phyloP scores from a whole-genome alignment of 2,888 invertebrate genomes.

The Hypomecis punctinalis region DNA sequence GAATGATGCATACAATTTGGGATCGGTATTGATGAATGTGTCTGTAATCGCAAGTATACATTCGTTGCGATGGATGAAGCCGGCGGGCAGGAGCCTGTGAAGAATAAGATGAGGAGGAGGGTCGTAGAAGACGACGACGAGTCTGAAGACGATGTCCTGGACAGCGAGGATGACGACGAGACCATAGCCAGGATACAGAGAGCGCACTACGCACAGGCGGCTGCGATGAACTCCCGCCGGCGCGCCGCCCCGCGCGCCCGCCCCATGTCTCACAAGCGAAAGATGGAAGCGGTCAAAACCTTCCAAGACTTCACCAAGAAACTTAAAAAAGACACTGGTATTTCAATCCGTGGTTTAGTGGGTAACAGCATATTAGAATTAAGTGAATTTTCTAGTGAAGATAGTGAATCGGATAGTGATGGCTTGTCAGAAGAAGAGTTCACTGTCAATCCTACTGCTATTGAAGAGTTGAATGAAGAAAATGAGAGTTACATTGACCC shows the following conservation, averaged over 20 bases:
- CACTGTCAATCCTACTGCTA: constrained; percentile 78
- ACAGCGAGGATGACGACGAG: constrained; percentile 80
- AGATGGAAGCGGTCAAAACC: constrained; percentile 81
- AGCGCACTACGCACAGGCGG: constrained; percentile 77
- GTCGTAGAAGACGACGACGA: constrained; percentile 67
- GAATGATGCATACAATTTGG: constrained; percentile 38
- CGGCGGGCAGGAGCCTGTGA: constrained; percentile 64
- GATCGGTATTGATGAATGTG: constrained; percentile 42
- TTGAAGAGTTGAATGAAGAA: constrained; percentile 75
- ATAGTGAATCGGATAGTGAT: constrained; percentile 77
- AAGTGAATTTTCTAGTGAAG: constrained; percentile 80
- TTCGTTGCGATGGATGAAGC: constrained; percentile 67
- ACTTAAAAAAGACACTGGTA: constrained; percentile 82
- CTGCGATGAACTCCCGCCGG: constrained; percentile 74
- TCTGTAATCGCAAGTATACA: constrained; percentile 30
- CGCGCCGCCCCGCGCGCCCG: constrained; percentile 68
- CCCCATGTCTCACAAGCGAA: constrained; percentile 80
- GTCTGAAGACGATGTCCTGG: constrained; percentile 71
- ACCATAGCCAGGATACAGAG: constrained; percentile 80
- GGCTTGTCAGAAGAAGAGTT: constrained; percentile 81
- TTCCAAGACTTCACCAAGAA: constrained; percentile 83
- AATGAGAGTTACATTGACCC: constrained; percentile 82
- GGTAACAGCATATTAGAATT: constrained; percentile 80
- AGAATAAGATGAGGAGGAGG: constrained; percentile 65
- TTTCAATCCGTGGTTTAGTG: constrained; percentile 78